Evolutionary conservation across 2,797 vertebrate species (phyloP).

Genomic region (Podargus strigoides): DNA sequence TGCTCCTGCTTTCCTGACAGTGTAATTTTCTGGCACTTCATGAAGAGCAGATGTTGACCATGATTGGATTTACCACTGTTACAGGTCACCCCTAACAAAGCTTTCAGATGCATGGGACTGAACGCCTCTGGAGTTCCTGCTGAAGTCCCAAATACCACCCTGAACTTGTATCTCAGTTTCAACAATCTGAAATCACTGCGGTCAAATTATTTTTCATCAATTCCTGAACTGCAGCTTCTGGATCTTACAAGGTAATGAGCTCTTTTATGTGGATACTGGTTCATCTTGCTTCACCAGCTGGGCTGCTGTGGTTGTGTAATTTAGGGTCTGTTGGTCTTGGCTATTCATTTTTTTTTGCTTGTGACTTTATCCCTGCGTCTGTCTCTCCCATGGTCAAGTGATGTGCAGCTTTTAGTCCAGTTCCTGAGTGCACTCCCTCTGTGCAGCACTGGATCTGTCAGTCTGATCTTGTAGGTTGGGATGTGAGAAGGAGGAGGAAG

Average conservation of each 20-base stretch:
- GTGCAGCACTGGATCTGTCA: neutral
- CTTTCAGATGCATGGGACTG: slow-evolving; percentile 65
- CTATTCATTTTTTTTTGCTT: neutral
- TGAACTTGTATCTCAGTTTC: slow-evolving; percentile 76
- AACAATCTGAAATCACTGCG: slow-evolving; percentile 62
- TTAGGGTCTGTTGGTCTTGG: neutral
- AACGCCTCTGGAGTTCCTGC: slow-evolving; percentile 55
- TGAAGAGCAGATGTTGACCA: neutral
- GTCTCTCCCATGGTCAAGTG: neutral
- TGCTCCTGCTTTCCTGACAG: neutral
- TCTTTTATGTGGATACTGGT: neutral
- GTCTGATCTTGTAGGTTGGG: neutral
- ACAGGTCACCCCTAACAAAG: slow-evolving; percentile 63
- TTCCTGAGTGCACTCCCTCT: neutral
- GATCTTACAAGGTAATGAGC: slow-evolving; percentile 75
- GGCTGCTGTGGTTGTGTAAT: neutral
- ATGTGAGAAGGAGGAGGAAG: neutral
- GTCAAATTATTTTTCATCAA: slow-evolving; percentile 58
- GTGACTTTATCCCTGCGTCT: neutral
- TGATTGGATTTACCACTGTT: slow-evolving; percentile 20
- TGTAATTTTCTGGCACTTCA: neutral
- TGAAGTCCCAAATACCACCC: slow-evolving; percentile 59
- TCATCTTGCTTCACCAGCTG: neutral
- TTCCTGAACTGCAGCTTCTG: slow-evolving; percentile 66
- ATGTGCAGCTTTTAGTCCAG: neutral